Conservation (phyloP, 2,888 invertebrate species). For the Petrophora chlorosata region DNA sequence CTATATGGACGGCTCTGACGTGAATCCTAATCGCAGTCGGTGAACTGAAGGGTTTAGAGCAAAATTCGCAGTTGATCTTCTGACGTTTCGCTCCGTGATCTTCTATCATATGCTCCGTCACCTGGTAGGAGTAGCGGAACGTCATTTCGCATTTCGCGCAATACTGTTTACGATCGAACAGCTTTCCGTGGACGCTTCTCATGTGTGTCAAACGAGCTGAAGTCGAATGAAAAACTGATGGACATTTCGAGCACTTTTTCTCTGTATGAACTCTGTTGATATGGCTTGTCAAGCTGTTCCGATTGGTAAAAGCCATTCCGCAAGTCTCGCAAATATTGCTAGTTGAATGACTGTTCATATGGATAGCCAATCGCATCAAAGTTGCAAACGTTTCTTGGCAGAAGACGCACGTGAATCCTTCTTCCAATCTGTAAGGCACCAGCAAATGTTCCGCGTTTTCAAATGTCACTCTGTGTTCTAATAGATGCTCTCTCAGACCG, state of each 20-base stretch:
- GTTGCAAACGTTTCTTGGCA: conserved; percentile 48
- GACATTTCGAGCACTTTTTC: conserved; percentile 51
- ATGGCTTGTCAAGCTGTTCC: conserved; percentile 50
- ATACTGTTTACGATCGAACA: too few species aligned
- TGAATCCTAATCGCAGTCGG: too few species aligned
- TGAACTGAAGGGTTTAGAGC: too few species aligned
- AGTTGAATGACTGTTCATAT: conserved; percentile 56
- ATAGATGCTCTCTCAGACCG: conserved; percentile 48
- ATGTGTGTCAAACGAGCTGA: conserved; percentile 33
- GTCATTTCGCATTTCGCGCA: conserved; percentile 44
- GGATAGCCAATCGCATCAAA: conserved; percentile 46
- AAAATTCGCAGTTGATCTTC: conserved; percentile 40
- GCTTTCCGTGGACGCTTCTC: conserved; percentile 29
- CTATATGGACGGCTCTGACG: conserved; percentile 48
- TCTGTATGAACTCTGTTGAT: conserved; percentile 45
- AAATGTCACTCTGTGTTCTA: conserved; percentile 44
- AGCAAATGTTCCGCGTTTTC: conserved; percentile 43
- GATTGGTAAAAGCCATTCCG: conserved; percentile 51
- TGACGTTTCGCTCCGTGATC: conserved; percentile 47
- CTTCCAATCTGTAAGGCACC: conserved; percentile 50
- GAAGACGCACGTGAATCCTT: conserved; percentile 45
- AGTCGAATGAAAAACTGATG: conserved; percentile 40
- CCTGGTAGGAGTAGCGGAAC: conserved; percentile 45
- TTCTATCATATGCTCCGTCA: conserved; percentile 45
- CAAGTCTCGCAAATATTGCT: conserved; percentile 58